A percentile compares a stretch with the other conserved stretches of the same genome.
phyloP scores from a whole-genome alignment of 2,888 invertebrate genomes.

The Perizoma flavofasciatum region DNA sequence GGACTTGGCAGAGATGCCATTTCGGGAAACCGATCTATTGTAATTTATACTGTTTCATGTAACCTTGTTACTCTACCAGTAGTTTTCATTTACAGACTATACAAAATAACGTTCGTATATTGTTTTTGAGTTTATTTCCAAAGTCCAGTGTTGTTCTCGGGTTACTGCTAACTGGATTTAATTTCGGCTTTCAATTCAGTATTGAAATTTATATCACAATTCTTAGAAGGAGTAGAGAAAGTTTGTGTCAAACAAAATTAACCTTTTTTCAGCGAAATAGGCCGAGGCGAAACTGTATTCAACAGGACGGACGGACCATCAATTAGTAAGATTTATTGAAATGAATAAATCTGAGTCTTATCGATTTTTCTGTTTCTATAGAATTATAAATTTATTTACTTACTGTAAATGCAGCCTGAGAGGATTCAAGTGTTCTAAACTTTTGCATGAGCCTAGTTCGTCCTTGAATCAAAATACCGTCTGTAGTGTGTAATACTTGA shows the following conservation, averaged over 20 bases:
- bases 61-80: constrained; percentile 5
- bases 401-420: neutral
- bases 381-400: neutral
- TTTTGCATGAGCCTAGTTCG: neutral
- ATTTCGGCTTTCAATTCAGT: constrained; percentile 31
- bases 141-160: constrained; percentile 28
- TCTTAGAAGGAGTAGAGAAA: constrained; percentile 33
- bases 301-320: constrained; percentile 13
- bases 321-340: constrained; percentile 23
- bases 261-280: constrained; percentile 28
- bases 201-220: constrained; percentile 38
- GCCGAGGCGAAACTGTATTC: constrained; percentile 30
- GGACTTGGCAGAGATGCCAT: constrained; percentile 38
- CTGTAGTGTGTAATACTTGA: neutral
- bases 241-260: constrained; percentile 35
- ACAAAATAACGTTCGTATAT: neutral
- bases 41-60: constrained; percentile 5
- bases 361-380: neutral
- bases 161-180: constrained; percentile 30
- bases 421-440: neutral
- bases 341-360: constrained; percentile 6
- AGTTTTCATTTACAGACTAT: constrained; percentile 9
- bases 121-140: constrained; percentile 17
- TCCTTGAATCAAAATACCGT: neutral
- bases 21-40: constrained; percentile 22